phyloP scores from a whole-genome alignment of 2,113 vertebrate genomes.

The Fukomys damarensis region DNA sequence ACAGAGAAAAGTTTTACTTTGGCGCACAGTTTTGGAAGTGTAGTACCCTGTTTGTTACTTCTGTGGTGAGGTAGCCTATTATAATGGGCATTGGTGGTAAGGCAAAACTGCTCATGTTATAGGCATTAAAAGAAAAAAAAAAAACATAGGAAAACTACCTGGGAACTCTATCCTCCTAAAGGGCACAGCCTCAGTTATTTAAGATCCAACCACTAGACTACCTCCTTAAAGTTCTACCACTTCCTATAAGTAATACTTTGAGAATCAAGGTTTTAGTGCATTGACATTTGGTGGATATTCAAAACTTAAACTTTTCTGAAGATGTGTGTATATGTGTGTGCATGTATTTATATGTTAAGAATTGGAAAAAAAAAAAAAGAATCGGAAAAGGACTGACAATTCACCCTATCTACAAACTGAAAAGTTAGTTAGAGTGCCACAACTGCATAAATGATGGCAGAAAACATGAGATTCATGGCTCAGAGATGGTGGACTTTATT shows the following conservation, averaged over 20 bases:
- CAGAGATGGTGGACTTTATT: neutral
- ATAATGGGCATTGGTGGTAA: accelerated
- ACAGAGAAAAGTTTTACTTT: neutral
- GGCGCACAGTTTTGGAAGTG: neutral
- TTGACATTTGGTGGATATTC: neutral
- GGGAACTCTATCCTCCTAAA: neutral
- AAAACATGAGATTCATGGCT: neutral
- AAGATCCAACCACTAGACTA: accelerated
- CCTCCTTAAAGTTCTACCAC: neutral
- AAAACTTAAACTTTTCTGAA: neutral
- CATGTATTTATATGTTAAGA: neutral
- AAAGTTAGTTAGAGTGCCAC: neutral
- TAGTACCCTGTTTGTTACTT: neutral
- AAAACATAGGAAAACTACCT: neutral
- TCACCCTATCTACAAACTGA: neutral
- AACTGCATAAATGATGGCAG: neutral
- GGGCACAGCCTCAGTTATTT: neutral
- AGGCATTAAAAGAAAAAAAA: neutral
- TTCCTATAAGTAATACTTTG: neutral
- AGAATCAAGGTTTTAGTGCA: neutral
- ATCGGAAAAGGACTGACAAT: neutral
- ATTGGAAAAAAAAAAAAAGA: neutral
- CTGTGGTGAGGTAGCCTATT: neutral
- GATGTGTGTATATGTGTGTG: neutral
- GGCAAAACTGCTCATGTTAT: neutral